These are phyloP conservation scores for Macquaria ambigua DNA, from an alignment of 2,113 vertebrate genomes.

Conservation along the genomic window DNA sequence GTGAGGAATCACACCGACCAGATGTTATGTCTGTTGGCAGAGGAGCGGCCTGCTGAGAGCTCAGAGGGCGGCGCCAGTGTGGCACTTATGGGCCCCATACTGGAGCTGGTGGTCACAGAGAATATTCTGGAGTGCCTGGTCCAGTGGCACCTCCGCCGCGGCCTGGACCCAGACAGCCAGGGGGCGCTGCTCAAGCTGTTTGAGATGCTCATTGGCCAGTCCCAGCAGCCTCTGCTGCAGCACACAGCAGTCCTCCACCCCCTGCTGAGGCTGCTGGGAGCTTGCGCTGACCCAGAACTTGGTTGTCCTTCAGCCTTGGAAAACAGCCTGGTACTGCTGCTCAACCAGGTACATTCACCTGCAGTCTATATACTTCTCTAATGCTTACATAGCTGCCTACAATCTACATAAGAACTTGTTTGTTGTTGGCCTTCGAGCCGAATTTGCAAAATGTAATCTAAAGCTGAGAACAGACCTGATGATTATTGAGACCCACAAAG, in stretches of 20 bases:
- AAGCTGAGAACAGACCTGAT: not conserved
- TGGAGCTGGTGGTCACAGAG: constrained; percentile 90
- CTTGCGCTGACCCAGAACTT: constrained; percentile 86
- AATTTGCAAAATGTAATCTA: not conserved
- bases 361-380: not conserved
- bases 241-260: constrained; percentile 91
- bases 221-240: constrained; percentile 91
- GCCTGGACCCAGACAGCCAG: constrained; percentile 90
- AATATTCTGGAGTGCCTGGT: constrained; percentile 90
- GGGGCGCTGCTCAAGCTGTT: constrained; percentile 94
- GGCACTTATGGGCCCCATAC: constrained; percentile 87
- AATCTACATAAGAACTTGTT: not conserved
- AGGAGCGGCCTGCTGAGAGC: constrained; percentile 87
- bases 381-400: fast-evolving
- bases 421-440: not conserved
- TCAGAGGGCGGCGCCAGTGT: constrained; percentile 28
- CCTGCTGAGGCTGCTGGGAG: constrained; percentile 89
- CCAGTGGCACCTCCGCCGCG: constrained; percentile 90
- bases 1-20: constrained; percentile 97
- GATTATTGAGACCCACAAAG: not conserved
- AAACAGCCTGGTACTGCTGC: constrained; percentile 93
- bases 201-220: constrained; percentile 95
- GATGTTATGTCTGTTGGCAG: constrained; percentile 94
- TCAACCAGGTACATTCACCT: constrained; percentile 84
- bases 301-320: constrained; percentile 86